A percentile compares a stretch with the other conserved stretches of the same genome.
Conservation (phyloP, 1,140 invertebrate genomes). For the Octopus bimaculoides region DNA sequence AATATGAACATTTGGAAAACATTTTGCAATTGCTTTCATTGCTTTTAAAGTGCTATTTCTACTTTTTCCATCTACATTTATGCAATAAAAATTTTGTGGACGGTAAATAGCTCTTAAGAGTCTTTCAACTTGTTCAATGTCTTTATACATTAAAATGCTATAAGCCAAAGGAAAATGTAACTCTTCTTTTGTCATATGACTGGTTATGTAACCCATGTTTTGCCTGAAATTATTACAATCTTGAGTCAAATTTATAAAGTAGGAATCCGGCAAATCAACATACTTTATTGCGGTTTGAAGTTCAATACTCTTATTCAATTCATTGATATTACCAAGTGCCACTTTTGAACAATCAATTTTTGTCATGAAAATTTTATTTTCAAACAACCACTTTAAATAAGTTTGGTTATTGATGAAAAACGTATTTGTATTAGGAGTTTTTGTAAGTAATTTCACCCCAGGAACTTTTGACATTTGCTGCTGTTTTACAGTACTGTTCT, state of each 20-base stretch:
- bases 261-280: not conserved
- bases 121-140: conserved; percentile 36
- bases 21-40: conserved; percentile 32
- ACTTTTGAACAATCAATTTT: not conserved
- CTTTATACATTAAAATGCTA: conserved; percentile 33
- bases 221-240: conserved; percentile 12
- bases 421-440: too few species aligned
- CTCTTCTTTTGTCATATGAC: conserved; percentile 20
- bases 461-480: too few species aligned
- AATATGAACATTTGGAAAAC: conserved; percentile 47
- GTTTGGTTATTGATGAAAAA: too few species aligned
- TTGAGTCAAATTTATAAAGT: conserved; percentile 7
- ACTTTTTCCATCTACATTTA: conserved; percentile 46
- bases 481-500: too few species aligned
- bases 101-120: conserved; percentile 39
- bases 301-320: not conserved
- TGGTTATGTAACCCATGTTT: conserved; percentile 9
- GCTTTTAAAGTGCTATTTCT: conserved; percentile 18
- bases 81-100: conserved; percentile 48
- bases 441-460: too few species aligned
- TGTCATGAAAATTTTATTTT: too few species aligned
- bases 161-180: conserved; percentile 34
- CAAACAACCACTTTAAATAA: too few species aligned
- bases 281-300: not conserved
- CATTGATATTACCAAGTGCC: not conserved